A percentile compares a stretch with the other conserved stretches of the same genome.
These are phyloP conservation scores for Acanthurus leucopareius DNA, from an alignment of 2,797 vertebrate species.

Conservation along the genomic window DNA sequence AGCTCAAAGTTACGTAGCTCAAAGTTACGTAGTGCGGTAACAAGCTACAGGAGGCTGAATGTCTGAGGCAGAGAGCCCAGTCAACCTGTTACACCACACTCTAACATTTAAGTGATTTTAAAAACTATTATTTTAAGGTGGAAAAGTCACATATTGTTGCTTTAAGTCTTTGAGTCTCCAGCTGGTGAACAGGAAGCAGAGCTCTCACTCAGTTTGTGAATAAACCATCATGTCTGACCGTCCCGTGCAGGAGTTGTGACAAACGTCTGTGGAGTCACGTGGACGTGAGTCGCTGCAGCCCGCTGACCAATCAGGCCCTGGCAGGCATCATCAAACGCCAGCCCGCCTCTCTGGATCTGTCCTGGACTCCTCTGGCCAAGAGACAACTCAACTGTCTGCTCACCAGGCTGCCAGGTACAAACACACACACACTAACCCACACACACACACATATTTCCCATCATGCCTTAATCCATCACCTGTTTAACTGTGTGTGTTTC, in stretches of 20 bases:
- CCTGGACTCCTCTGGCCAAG: conserved; percentile 97
- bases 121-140: too few species aligned
- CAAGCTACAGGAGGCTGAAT: too few species aligned
- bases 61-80: too few species aligned
- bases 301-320: conserved; percentile 92
- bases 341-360: conserved; percentile 93
- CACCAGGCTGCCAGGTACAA: conserved; percentile 79
- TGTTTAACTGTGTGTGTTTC: not conserved
- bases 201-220: not conserved
- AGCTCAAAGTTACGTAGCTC: too few species aligned
- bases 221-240: not conserved
- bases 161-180: not conserved
- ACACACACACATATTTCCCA: not conserved
- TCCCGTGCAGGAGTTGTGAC: conserved; percentile 91
- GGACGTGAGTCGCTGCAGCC: conserved; percentile 94
- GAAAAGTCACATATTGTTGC: too few species aligned
- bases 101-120: too few species aligned
- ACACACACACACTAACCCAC: not conserved
- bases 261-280: conserved; percentile 97
- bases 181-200: not conserved
- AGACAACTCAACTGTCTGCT: conserved; percentile 97
- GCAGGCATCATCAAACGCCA: conserved; percentile 95
- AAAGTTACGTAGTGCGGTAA: too few species aligned
- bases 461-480: too few species aligned
- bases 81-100: too few species aligned